These are phyloP conservation scores for Asbolus verrucosus DNA, from an alignment of 1,140 invertebrate genomes.

Conservation along the genomic window DNA sequence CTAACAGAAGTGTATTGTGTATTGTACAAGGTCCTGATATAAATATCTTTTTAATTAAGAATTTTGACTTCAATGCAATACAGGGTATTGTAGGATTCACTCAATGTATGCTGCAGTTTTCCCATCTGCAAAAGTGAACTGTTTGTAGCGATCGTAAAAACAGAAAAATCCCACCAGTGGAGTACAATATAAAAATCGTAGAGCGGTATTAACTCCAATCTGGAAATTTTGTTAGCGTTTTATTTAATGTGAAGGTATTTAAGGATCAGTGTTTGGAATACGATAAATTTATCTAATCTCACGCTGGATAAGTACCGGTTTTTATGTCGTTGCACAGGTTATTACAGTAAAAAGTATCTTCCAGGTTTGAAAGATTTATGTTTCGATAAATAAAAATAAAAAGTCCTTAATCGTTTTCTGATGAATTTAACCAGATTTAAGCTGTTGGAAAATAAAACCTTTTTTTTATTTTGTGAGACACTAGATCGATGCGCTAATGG, in stretches of 20 bases:
- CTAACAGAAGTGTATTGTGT: no score
- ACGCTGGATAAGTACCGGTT: not conserved
- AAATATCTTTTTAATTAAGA: no score
- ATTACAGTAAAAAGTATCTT: not conserved
- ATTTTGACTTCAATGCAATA: no score
- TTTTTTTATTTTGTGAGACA: constrained; percentile 16
- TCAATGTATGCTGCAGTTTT: no score
- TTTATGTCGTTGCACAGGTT: not conserved
- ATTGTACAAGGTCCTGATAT: no score
- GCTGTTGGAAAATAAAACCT: not conserved
- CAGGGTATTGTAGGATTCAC: no score
- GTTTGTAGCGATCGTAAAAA: no score
- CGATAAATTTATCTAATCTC: constrained; percentile 20
- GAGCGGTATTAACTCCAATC: not conserved
- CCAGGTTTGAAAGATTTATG: constrained; percentile 11
- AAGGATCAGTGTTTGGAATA: not conserved
- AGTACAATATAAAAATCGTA: constrained; percentile 4
- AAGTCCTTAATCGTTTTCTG: no score
- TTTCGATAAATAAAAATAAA: constrained; percentile 21
- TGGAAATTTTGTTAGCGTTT: not conserved
- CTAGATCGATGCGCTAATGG: constrained; percentile 4
- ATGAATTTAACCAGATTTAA: no score
- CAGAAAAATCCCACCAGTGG: no score
- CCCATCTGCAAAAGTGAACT: no score
- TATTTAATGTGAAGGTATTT: constrained; percentile 12